These are phyloP conservation scores for Lypha dubia DNA, from an alignment of 2,888 invertebrate genomes.

Conservation along the genomic window DNA sequence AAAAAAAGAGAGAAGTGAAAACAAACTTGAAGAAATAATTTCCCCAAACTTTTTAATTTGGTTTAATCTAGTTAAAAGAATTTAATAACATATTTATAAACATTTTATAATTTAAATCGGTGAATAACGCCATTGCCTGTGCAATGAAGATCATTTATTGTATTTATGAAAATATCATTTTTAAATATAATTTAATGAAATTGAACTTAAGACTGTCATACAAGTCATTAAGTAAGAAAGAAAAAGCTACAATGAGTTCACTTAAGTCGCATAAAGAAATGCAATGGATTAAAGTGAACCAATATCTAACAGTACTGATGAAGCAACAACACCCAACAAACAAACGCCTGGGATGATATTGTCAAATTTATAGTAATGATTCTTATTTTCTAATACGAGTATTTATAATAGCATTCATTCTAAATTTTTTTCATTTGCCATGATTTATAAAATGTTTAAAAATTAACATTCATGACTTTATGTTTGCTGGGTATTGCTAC, in stretches of 20 bases:
- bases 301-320: too few species aligned
- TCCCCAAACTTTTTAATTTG: neutral
- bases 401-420: too few species aligned
- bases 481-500: conserved; percentile 11
- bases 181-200: neutral
- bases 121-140: too few species aligned
- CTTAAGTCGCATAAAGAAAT: conserved; percentile 48
- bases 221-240: neutral
- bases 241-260: conserved; percentile 7
- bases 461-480: neutral
- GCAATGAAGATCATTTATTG: too few species aligned
- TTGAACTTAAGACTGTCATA: conserved; percentile 4
- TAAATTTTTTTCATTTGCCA: too few species aligned
- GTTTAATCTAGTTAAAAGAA: conserved; percentile 12
- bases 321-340: too few species aligned
- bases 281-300: conserved; percentile 42
- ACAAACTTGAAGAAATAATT: neutral
- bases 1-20: neutral
- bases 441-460: too few species aligned
- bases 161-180: too few species aligned
- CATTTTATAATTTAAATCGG: neutral
- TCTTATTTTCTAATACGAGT: too few species aligned
- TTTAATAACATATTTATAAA: neutral
- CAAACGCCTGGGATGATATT: too few species aligned
- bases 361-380: too few species aligned